Conservation (phyloP, 2,888 invertebrate genomes). For the Cepaea hortensis region DNA sequence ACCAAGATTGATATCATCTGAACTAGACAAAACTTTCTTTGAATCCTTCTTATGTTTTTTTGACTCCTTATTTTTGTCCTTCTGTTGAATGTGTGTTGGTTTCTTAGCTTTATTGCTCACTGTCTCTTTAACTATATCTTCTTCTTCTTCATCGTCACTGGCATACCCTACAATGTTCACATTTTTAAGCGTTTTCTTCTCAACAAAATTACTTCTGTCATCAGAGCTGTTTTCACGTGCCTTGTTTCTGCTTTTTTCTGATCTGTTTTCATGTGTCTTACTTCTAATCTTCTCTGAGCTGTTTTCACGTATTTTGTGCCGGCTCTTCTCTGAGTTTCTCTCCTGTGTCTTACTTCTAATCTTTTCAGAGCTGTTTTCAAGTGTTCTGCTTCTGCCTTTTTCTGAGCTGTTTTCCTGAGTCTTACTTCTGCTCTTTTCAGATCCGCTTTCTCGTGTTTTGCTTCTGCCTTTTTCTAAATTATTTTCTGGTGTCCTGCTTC, state of each 20-base stretch:
- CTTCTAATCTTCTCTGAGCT: too few species aligned
- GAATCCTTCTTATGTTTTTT: conserved; percentile 33
- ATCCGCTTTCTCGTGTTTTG: too few species aligned
- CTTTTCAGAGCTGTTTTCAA: conserved; percentile 8
- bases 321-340: neutral
- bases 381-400: neutral
- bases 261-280: too few species aligned
- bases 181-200: neutral
- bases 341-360: neutral
- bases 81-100: conserved; percentile 14
- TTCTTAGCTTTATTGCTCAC: conserved; percentile 29
- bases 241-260: neutral
- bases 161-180: conserved; percentile 44
- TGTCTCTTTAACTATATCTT: conserved; percentile 38
- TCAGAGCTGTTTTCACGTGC: neutral
- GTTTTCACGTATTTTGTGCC: too few species aligned
- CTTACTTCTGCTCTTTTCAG: too few species aligned
- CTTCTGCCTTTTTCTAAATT: too few species aligned
- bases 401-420: neutral
- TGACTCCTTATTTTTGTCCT: conserved; percentile 38
- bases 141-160: conserved; percentile 42
- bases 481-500: too few species aligned
- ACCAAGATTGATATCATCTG: neutral
- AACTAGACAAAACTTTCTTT: neutral
- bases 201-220: neutral